phyloP scores from a whole-genome alignment of 2,113 vertebrate species.

The Orientallactaga bullata region DNA sequence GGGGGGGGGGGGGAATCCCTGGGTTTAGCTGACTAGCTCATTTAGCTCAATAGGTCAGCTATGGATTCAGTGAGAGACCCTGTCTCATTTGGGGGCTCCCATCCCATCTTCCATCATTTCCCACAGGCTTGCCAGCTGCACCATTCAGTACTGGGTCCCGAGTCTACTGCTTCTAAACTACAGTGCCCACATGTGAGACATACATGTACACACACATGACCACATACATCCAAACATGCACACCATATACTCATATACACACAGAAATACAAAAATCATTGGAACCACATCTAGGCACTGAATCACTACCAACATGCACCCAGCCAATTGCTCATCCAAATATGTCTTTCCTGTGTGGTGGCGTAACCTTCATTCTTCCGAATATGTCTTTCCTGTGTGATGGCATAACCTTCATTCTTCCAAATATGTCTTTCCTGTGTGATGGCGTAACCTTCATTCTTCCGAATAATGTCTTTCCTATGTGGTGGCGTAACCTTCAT shows the following conservation, averaged over 20 bases:
- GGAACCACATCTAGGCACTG: slow-evolving; percentile 14
- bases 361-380: not conserved
- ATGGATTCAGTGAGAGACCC: too few relatives aligned
- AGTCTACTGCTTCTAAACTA: too few relatives aligned
- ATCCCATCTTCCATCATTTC: too few relatives aligned
- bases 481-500: not conserved
- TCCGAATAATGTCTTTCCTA: slow-evolving; percentile 1
- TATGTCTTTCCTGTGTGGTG: not conserved
- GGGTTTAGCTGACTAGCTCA: too few relatives aligned
- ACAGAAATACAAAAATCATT: slow-evolving; percentile 56
- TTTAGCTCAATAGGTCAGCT: too few relatives aligned
- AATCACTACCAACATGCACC: not conserved
- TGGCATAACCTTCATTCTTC: not conserved
- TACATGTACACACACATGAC: too few relatives aligned
- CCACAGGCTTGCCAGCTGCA: too few relatives aligned
- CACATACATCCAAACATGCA: too few relatives aligned
- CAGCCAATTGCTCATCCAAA: not conserved
- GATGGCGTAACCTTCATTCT: slow-evolving; percentile 1
- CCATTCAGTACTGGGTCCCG: too few relatives aligned
- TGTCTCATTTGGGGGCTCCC: too few relatives aligned
- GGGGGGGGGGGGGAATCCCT: too few relatives aligned
- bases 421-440: not conserved
- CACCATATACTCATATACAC: not conserved
- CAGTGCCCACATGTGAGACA: too few relatives aligned
- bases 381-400: not conserved